Percentiles rank a stretch among this genome's conserved stretches.
Evolutionary conservation across 2,113 vertebrate genomes (phyloP).

Genomic region (Hippocampus guttulatus): DNA sequence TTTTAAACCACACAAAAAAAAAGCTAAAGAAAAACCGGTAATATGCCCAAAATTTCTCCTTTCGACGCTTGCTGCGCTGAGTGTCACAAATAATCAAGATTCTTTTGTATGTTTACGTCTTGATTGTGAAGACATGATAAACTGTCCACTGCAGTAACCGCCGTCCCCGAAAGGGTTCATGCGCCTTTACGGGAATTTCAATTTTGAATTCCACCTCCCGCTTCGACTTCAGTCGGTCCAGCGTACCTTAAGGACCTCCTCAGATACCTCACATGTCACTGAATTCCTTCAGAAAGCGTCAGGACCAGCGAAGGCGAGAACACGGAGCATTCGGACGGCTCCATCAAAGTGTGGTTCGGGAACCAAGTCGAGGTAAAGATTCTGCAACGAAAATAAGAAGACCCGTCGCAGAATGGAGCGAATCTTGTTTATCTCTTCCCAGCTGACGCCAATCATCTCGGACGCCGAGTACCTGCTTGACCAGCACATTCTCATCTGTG

Average conservation of each 20-base stretch:
- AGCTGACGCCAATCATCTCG: slow-evolving; percentile 95
- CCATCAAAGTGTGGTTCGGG: slow-evolving; percentile 85
- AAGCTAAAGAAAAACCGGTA: too few relatives aligned
- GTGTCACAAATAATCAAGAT: too few relatives aligned
- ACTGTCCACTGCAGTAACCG: too few relatives aligned
- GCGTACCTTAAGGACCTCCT: neutral
- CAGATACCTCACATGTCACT: slow-evolving; percentile 7
- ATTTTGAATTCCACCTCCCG: neutral
- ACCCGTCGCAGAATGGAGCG: neutral
- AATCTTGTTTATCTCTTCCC: slow-evolving; percentile 27
- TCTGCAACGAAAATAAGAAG: neutral
- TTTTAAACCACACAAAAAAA: too few relatives aligned
- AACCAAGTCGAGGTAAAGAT: slow-evolving; percentile 83
- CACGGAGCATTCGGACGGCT: slow-evolving; percentile 78
- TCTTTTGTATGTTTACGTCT: too few relatives aligned
- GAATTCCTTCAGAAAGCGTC: slow-evolving; percentile 77
- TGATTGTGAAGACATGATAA: too few relatives aligned
- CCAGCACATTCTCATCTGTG: slow-evolving; percentile 93
- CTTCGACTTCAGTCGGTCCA: neutral
- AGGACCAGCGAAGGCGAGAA: slow-evolving; percentile 93
- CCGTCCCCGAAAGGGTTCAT: too few relatives aligned
- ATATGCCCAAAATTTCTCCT: too few relatives aligned
- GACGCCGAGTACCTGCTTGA: slow-evolving; percentile 94
- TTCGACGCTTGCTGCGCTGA: too few relatives aligned
- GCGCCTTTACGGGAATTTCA: too few relatives aligned